A percentile compares a stretch with the other conserved stretches of the same genome.
Conservation (phyloP, 2,888 invertebrate genomes). For the Gastracanthus pulcherrimus region DNA sequence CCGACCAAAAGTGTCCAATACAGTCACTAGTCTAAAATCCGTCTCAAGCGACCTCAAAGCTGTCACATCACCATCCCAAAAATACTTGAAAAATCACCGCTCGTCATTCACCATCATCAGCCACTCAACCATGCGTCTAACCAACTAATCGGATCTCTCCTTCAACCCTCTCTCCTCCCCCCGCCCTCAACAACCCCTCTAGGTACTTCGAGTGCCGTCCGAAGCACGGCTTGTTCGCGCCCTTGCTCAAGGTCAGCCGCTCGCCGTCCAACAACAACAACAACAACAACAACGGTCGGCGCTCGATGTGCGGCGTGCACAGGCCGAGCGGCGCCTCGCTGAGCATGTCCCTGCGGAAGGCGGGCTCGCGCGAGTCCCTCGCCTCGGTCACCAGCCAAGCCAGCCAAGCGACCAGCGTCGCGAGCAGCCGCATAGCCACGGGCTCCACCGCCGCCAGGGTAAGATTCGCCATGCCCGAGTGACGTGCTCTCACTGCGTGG, state of each 20-base stretch:
- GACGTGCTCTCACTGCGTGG: conserved; percentile 23
- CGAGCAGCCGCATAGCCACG: conserved; percentile 81
- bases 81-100: too few relatives aligned
- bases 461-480: conserved; percentile 81
- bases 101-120: neutral
- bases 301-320: conserved; percentile 83
- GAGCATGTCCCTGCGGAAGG: conserved; percentile 80
- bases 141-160: neutral
- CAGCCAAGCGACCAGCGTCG: conserved; percentile 70
- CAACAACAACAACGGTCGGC: too few relatives aligned
- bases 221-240: conserved; percentile 95
- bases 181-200: neutral
- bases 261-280: conserved; percentile 86
- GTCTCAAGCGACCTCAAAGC: too few relatives aligned
- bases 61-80: too few relatives aligned
- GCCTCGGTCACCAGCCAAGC: conserved; percentile 79
- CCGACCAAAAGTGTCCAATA: too few relatives aligned
- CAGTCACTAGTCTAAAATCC: too few relatives aligned
- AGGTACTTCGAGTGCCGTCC: conserved; percentile 97
- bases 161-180: neutral
- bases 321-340: conserved; percentile 81
- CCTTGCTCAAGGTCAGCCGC: conserved; percentile 91
- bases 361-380: conserved; percentile 92
- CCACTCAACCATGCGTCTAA: neutral
- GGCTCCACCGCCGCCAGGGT: conserved; percentile 81